phyloP scores from a whole-genome alignment of 2,797 vertebrate genomes.

The Tragelaphus oryx region DNA sequence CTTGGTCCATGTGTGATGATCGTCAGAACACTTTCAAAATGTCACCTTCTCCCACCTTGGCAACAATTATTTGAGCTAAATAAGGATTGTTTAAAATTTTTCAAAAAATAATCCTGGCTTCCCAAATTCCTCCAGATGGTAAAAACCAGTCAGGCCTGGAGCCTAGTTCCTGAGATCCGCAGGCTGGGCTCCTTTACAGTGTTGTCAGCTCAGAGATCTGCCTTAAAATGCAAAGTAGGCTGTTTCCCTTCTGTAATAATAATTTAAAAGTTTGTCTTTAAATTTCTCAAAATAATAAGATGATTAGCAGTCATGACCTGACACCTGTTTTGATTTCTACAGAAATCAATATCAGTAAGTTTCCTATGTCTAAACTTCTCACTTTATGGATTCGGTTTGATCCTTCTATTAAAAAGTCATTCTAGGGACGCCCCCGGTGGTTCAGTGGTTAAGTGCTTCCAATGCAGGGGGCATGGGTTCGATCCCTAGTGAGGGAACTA shows the following conservation, averaged over 20 bases:
- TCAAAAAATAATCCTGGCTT: neutral
- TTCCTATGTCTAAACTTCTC: neutral
- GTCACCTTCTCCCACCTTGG: neutral
- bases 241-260: neutral
- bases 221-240: neutral
- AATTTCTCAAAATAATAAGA: neutral
- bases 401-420: neutral
- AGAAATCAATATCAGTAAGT: neutral
- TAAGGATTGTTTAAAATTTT: neutral
- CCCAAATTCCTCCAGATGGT: neutral
- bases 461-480: neutral
- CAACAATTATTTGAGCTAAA: neutral
- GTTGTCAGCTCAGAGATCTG: neutral
- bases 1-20: accelerated
- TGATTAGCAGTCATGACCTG: neutral
- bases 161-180: neutral
- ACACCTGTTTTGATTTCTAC: neutral
- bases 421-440: neutral
- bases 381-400: neutral
- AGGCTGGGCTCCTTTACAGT: neutral
- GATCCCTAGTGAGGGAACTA: neutral
- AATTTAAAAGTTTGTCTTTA: neutral
- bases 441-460: neutral
- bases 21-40: neutral
- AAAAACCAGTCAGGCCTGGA: neutral